These are phyloP conservation scores for Notoglanidium macrostoma DNA, from an alignment of 2,797 vertebrate species.

Conservation along the genomic window DNA sequence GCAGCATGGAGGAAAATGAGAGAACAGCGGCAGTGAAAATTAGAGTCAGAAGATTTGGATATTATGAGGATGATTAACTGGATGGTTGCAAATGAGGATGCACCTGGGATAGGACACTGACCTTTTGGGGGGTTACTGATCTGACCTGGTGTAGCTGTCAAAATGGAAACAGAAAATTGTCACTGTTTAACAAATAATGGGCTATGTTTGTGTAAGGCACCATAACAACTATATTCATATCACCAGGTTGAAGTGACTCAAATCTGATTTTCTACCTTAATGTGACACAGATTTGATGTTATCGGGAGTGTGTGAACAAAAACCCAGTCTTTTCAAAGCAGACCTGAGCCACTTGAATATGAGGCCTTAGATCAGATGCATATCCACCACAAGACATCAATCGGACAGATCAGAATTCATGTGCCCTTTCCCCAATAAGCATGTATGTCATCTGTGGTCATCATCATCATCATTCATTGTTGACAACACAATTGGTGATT, in stretches of 20 bases:
- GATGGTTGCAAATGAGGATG: neutral
- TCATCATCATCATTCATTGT: constrained; percentile 3
- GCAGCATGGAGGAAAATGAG: neutral
- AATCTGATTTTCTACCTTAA: neutral
- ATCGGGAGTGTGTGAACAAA: neutral
- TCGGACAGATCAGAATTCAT: neutral
- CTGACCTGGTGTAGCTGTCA: neutral
- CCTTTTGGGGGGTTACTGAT: neutral
- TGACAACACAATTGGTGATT: too few species aligned
- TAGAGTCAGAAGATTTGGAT: neutral
- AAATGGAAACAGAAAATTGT: neutral
- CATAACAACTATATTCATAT: neutral
- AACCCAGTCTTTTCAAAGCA: neutral
- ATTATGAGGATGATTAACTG: constrained; percentile 5
- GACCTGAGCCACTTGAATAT: neutral
- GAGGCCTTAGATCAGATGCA: neutral
- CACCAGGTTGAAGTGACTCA: neutral
- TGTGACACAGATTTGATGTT: neutral
- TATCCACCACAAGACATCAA: neutral
- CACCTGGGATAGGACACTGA: neutral
- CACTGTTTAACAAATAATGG: neutral
- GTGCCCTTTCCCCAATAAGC: neutral
- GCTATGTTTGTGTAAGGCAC: neutral
- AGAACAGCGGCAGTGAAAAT: neutral
- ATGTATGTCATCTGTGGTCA: neutral